Base-by-base conservation (phyloP, 1,140 invertebrate genomes). In the Polyergus mexicanus region DNA sequence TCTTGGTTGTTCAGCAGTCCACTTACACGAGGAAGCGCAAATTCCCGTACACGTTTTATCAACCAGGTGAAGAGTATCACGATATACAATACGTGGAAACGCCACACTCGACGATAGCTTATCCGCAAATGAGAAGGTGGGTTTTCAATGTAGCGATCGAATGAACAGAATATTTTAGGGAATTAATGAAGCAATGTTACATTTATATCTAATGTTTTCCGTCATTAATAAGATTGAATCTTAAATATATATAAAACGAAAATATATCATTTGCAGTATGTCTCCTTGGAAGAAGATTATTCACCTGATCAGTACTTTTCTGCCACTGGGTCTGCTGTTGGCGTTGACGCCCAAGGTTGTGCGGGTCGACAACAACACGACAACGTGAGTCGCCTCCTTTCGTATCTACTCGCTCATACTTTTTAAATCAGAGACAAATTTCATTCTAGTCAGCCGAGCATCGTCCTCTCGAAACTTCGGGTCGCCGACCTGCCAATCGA, bases 211-310 rank as follows among this genome's bases (percentile, higher is more conserved):
- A 19, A 51, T 19, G 4, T 4, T 16, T 51, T 51, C 47, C 5
- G 4, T 13, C 25, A 28, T 28, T 28, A 28, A 16, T 51, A 51
- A 51, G 13, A 51, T 16, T 13, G 13, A 47, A 47, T 47, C 4
- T 11, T 47, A 47, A 16, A 47, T 16, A 44, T 1, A 51, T 60
- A 32, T 63, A 5, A 63, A 66, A 78, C 10, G 0, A 19, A 19
- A 71, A 32, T 10, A 19, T 38, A 10, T 71, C 8, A 16, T 87
- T 91, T 74, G 0, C 71, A 94, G 93, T 51, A 25, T 91, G 16
- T 92, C 92, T 35, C 90, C 93, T 2, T 95, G 94, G 94, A 94
- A 92, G 77, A 95, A 95, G 84, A 93, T 95, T 3, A 76, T 95
- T 16, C 93, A 93, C 58, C 84, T 95, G 41, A 92, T 95, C 71